phyloP scores from a whole-genome alignment of 2,113 vertebrate species.

The Bungarus multicinctus region DNA sequence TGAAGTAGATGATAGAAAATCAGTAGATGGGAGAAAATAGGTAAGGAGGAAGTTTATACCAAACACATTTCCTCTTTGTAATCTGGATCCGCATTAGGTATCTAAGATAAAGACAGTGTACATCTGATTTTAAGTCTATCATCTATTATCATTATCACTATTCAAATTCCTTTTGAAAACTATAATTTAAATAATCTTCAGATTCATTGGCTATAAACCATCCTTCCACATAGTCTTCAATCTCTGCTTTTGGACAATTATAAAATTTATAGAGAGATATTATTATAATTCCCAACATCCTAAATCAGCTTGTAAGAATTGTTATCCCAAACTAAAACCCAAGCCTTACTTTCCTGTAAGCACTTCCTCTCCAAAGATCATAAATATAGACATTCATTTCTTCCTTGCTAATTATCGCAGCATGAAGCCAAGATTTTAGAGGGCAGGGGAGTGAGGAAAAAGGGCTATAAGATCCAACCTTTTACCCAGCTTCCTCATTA shows the following conservation, averaged over 20 bases:
- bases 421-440: background rate
- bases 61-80: background rate
- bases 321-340: background rate
- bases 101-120: background rate
- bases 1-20: background rate
- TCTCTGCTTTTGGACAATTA: background rate
- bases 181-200: background rate
- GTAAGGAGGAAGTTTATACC: background rate
- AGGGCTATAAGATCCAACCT: background rate
- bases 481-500: background rate
- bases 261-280: background rate
- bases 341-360: background rate
- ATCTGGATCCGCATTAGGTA: background rate
- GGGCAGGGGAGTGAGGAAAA: background rate
- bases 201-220: background rate
- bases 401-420: background rate
- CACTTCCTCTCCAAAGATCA: background rate
- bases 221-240: background rate
- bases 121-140: background rate
- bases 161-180: background rate
- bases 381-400: background rate
- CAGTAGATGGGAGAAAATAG: background rate
- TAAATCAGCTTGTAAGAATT: background rate
- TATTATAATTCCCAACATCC: background rate
- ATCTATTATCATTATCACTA: background rate